A percentile compares a stretch with the other conserved stretches of the same genome.
These are phyloP conservation scores for Ammodytes marinus DNA, from an alignment of 2,113 vertebrate genomes.

Conservation along the genomic window DNA sequence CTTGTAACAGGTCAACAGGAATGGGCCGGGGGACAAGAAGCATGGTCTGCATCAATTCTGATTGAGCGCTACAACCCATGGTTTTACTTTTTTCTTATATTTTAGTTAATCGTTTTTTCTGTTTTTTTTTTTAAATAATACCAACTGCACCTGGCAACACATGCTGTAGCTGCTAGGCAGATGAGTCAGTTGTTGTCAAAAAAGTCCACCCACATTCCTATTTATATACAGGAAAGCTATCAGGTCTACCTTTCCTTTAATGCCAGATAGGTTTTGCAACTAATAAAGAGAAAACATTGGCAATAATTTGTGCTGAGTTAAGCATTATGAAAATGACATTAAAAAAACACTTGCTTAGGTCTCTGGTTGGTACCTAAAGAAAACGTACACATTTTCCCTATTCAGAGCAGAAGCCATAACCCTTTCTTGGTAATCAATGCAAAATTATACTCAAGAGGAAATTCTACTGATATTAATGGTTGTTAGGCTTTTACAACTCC, in stretches of 20 bases:
- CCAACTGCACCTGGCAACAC: constrained; percentile 14
- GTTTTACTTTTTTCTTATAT: neutral
- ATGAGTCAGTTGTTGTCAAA: constrained; percentile 11
- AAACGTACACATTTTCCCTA: neutral
- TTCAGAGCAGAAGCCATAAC: neutral
- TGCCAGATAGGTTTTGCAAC: neutral
- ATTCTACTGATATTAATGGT: neutral
- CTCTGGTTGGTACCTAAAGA: constrained; percentile 11
- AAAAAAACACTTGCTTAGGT: constrained; percentile 11
- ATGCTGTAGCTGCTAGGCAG: constrained; percentile 1
- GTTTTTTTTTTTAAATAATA: constrained; percentile 23
- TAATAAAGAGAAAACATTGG: neutral
- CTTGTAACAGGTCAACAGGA: constrained; percentile 34
- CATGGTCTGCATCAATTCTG: neutral
- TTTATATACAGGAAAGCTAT: neutral
- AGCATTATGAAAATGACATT: neutral
- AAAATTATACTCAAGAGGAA: constrained; percentile 11
- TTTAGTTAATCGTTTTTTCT: neutral
- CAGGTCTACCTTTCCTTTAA: neutral
- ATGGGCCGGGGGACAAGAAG: neutral
- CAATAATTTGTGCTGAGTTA: constrained; percentile 20
- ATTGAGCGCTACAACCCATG: neutral
- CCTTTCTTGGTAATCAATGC: constrained; percentile 1
- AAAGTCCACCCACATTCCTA: constrained; percentile 14
- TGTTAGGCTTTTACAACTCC: neutral